Base-by-base conservation (phyloP, 1,140 invertebrate species). In the Drosophila simulans region DNA sequence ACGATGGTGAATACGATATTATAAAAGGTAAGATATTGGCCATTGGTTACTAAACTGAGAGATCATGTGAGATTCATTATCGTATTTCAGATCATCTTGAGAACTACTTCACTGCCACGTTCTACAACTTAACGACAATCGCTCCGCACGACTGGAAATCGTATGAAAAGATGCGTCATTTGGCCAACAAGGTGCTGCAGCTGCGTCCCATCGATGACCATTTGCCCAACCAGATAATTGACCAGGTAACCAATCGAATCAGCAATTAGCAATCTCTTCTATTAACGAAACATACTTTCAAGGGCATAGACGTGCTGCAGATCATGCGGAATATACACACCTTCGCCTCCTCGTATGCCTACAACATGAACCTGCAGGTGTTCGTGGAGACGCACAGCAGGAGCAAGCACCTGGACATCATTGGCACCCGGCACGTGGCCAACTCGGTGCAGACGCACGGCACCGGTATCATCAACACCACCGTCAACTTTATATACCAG, bases 391-490 rank as follows among this genome's bases (percentile, higher is more conserved):
- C 96, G 71, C 95, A 95, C 13, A 99, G 97, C 88, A 96, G 96
- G 73, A 98, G 98, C 91, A 99, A 99, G 91, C 96, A 98, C 93
- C 93, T 99, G 42, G 99, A 99, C 92, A 98, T 98, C 0, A 98
- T 99, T 72, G 98, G 97, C 62, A 99, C 99, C 62, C 94, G 95
- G 8, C 98, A 99, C 83, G 96, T 99, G 56, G 98, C 98, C 0
- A 99, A 99, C 94, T 99, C 98, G 0, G 98, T 99, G 70, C 94
- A 98, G 83, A 99, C 98, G 0, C 98, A 99, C 92, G 99, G 99
- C 31, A 97, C 96, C 22, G 99, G 99, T 3, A 98, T 99, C 54
- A 98, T 99, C 95, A 99, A 98, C 85, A 99, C 98, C 0, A 98
- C 98, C 1, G 97, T 99, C 0, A 99, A 99, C 92, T 98, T 98